A percentile compares a stretch with the other conserved stretches of the same genome.
phyloP scores from a whole-genome alignment of 1,140 invertebrate genomes.

The Scaptomyza montana region DNA sequence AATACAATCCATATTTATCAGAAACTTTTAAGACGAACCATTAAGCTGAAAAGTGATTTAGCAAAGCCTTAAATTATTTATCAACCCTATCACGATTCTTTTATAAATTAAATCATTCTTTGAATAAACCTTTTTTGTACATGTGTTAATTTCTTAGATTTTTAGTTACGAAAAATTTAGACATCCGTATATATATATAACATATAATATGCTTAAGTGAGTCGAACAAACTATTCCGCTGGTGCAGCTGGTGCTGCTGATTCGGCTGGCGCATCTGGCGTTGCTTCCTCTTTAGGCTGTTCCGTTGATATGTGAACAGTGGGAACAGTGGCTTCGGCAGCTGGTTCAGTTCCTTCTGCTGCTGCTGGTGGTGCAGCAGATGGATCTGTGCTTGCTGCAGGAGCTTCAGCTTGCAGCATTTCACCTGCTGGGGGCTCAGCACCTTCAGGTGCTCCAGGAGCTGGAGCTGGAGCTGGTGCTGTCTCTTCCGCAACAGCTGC shows the following conservation, averaged over 20 bases:
- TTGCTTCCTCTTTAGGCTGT: background rate
- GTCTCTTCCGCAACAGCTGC: background rate
- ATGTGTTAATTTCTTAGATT: background rate
- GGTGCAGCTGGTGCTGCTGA: background rate
- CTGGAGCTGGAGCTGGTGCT: too few relatives aligned
- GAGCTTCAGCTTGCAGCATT: conserved; percentile 10
- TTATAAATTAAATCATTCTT: too few relatives aligned
- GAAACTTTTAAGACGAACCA: too few relatives aligned
- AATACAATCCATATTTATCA: too few relatives aligned
- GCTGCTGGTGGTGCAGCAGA: background rate
- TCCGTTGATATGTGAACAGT: background rate
- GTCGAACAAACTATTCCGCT: conserved; percentile 1
- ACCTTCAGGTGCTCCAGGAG: background rate
- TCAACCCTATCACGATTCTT: too few relatives aligned
- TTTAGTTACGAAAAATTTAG: background rate
- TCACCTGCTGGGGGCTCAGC: background rate
- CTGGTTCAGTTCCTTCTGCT: background rate
- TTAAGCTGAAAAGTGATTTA: too few relatives aligned
- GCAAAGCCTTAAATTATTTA: too few relatives aligned
- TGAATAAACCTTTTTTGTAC: too few relatives aligned
- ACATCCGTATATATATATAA: background rate
- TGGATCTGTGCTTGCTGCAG: background rate
- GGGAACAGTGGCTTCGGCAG: background rate
- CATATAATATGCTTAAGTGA: background rate
- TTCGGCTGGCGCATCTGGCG: background rate